Evolutionary conservation across 2,113 vertebrate species (phyloP).

Genomic region (Python bivittatus): DNA sequence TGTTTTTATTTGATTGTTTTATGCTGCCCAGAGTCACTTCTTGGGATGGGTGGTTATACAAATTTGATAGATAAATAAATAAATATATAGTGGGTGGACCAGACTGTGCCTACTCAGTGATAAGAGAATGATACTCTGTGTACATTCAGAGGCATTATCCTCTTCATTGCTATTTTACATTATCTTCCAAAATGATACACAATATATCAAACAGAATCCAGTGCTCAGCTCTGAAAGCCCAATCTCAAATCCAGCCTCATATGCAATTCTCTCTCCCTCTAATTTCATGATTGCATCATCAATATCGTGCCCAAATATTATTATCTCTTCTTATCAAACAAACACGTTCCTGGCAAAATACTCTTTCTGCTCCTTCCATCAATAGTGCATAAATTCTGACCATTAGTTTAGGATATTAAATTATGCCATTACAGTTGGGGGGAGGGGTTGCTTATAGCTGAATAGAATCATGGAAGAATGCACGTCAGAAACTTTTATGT

Average conservation of each 20-base stretch:
- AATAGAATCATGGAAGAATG: background rate
- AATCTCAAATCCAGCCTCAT: background rate
- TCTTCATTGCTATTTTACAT: background rate
- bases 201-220: background rate
- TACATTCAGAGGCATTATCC: background rate
- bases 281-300: background rate
- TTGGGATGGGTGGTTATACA: too few relatives aligned
- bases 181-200: background rate
- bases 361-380: background rate
- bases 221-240: background rate
- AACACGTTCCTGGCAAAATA: background rate
- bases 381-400: background rate
- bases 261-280: background rate
- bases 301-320: background rate
- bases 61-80: too few relatives aligned
- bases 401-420: background rate
- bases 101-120: background rate
- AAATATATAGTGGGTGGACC: background rate
- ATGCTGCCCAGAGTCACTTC: too few relatives aligned
- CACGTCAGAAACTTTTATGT: rapidly evolving
- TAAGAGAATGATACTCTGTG: background rate
- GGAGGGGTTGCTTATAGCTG: conserved; percentile 1
- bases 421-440: background rate
- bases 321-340: background rate
- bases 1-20: too few relatives aligned